Percentiles rank a stretch among this genome's conserved stretches.
phyloP scores from a whole-genome alignment of 2,797 vertebrate genomes.

The Knipowitschia caucasica region DNA sequence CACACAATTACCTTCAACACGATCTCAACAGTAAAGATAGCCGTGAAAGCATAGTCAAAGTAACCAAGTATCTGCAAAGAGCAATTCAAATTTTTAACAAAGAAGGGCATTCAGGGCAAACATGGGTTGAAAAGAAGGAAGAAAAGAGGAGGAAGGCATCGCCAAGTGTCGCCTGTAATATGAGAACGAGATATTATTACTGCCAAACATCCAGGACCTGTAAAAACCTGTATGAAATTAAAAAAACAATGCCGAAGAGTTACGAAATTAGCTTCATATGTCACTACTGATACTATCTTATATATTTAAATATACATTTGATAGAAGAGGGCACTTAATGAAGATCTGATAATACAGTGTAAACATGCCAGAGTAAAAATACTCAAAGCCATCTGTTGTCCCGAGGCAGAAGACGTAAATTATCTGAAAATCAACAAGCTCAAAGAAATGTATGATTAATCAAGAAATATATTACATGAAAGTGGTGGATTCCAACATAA shows the following conservation, averaged over 20 bases:
- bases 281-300: neutral
- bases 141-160: conserved; percentile 13
- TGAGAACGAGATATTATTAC: conserved; percentile 13
- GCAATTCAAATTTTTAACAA: conserved; percentile 78
- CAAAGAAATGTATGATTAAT: too few relatives aligned
- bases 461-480: too few relatives aligned
- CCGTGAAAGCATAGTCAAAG: conserved; percentile 99
- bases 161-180: conserved; percentile 23
- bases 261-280: neutral
- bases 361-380: too few relatives aligned
- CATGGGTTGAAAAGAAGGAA: conserved; percentile 39
- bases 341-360: too few relatives aligned
- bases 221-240: conserved; percentile 6
- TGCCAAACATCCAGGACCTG: neutral
- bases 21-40: conserved; percentile 99
- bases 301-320: too few relatives aligned
- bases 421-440: too few relatives aligned
- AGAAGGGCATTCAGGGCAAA: conserved; percentile 61
- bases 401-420: too few relatives aligned
- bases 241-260: neutral
- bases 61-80: conserved; percentile 99
- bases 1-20: conserved; percentile 98
- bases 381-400: too few relatives aligned
- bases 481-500: too few relatives aligned
- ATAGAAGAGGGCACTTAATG: too few relatives aligned